Percentiles rank a stretch among this genome's conserved stretches.
Conservation (phyloP, 2,113 vertebrate genomes). For the Burhinus oedicnemus region DNA sequence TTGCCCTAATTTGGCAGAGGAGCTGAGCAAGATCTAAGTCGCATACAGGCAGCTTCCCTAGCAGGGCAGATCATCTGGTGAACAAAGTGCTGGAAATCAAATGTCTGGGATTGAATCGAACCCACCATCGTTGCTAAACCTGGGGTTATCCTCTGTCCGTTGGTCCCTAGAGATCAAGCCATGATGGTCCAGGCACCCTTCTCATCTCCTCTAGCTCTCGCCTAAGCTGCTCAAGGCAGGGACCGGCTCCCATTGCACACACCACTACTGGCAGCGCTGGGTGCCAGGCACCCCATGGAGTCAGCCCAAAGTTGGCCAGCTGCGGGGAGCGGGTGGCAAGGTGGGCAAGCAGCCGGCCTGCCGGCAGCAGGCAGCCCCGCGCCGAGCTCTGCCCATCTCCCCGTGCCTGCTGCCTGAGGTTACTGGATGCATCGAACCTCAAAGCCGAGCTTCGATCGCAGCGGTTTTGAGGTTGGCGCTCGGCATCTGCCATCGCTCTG, state of each 20-base stretch:
- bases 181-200: neutral
- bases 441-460: constrained; percentile 27
- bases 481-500: neutral
- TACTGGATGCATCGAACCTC: neutral
- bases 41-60: neutral
- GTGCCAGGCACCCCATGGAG: neutral
- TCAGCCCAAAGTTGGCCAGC: neutral
- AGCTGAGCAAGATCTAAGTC: neutral
- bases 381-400: neutral
- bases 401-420: neutral
- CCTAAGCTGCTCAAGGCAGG: neutral
- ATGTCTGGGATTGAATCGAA: neutral
- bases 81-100: neutral
- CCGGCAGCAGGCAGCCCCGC: neutral
- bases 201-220: neutral
- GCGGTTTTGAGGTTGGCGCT: constrained; percentile 24
- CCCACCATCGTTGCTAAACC: neutral
- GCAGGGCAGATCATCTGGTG: neutral
- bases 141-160: fast-evolving
- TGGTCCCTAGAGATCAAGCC: neutral
- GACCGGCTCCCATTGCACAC: neutral
- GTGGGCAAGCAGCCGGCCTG: neutral
- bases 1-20: neutral
- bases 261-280: fast-evolving
- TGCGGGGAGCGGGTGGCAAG: neutral